Conservation (phyloP, 2,888 invertebrate genomes). For the Cerceris rybyensis region DNA sequence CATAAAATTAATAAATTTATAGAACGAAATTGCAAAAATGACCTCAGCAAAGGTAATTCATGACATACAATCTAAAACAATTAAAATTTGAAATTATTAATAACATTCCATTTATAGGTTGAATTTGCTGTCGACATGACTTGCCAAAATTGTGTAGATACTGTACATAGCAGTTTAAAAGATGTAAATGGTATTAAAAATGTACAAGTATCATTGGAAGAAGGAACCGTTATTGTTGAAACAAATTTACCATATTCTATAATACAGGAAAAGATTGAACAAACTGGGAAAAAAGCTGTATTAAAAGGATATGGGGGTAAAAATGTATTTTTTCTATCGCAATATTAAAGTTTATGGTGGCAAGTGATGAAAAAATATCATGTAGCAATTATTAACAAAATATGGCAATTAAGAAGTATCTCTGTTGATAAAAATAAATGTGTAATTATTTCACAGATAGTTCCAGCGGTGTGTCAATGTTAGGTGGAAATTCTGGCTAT, state of each 20-base stretch:
- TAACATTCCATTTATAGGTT: constrained; percentile 80
- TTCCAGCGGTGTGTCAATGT: constrained; percentile 89
- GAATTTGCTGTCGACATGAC: constrained; percentile 88
- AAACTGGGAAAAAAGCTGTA: constrained; percentile 88
- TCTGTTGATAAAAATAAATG: constrained; percentile 23
- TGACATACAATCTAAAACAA: constrained; percentile 4
- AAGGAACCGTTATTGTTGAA: constrained; percentile 88
- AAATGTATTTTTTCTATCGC: constrained; percentile 12
- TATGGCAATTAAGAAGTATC: neutral
- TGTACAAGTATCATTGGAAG: constrained; percentile 84
- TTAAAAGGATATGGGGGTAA: constrained; percentile 90
- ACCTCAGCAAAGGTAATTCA: constrained; percentile 55
- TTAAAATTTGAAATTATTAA: constrained; percentile 5
- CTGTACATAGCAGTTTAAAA: constrained; percentile 81
- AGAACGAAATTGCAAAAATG: constrained; percentile 38
- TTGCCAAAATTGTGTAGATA: constrained; percentile 83
- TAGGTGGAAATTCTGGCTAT: constrained; percentile 82
- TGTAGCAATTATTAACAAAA: neutral
- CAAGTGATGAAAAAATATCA: neutral
- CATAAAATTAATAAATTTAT: neutral
- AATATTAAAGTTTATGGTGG: neutral
- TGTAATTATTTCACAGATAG: constrained; percentile 70
- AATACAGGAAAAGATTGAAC: constrained; percentile 82
- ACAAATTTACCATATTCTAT: constrained; percentile 84
- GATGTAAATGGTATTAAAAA: constrained; percentile 82